phyloP scores from a whole-genome alignment of 2,888 invertebrate genomes.

The Nebria brevicollis region DNA sequence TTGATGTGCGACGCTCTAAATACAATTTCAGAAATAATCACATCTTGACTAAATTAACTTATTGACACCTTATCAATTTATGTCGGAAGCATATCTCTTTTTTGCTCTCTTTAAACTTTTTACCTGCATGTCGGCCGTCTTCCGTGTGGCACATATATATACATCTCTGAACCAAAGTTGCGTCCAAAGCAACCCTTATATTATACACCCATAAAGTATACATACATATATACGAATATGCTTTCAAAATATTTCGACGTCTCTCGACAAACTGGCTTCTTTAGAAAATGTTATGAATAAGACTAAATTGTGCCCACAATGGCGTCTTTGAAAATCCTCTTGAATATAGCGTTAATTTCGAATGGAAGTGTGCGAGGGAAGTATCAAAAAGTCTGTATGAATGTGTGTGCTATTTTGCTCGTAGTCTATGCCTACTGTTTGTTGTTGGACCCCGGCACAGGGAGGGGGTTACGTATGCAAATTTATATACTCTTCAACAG shows the following conservation, averaged over 20 bases:
- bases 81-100: background rate
- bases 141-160: background rate
- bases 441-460: conserved; percentile 11
- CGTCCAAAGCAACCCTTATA: conserved; percentile 1
- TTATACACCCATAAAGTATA: conserved; percentile 2
- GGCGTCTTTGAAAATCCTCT: conserved; percentile 68
- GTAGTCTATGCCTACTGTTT: background rate
- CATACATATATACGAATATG: conserved; percentile 52
- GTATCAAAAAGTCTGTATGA: conserved; percentile 58
- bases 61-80: background rate
- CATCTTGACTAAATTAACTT: too few species aligned
- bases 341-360: conserved; percentile 71
- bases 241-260: conserved; percentile 60
- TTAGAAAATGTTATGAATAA: conserved; percentile 68
- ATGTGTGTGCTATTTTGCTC: conserved; percentile 37
- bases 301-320: conserved; percentile 73
- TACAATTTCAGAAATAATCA: too few species aligned
- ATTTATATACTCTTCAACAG: conserved; percentile 57
- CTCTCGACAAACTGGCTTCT: conserved; percentile 61
- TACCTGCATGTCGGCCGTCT: background rate
- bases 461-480: conserved; percentile 57
- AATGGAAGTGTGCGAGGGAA: conserved; percentile 58
- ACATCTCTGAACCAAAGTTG: background rate
- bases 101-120: background rate
- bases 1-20: background rate